Conservation (phyloP, 2,797 vertebrate genomes). For the Pseudotriccus pelzelni region DNA sequence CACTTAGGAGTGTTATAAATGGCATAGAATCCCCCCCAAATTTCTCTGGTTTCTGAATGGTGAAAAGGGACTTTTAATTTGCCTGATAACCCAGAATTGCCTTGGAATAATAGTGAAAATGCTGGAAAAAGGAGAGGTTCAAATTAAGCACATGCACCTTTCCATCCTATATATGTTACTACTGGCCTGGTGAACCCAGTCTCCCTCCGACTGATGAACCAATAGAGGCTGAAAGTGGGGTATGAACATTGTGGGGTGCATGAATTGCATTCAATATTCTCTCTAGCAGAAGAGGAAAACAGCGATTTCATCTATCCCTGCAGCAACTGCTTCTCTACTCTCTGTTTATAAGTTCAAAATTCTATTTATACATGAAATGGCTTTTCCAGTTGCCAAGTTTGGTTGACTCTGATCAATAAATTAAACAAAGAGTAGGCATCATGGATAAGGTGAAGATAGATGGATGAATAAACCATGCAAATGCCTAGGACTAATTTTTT, state of each 20-base stretch:
- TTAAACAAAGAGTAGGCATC: neutral
- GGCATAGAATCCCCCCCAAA: neutral
- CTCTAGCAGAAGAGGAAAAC: neutral
- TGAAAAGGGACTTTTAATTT: neutral
- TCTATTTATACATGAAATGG: neutral
- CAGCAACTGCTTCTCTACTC: neutral
- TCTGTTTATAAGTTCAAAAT: neutral
- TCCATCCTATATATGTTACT: neutral
- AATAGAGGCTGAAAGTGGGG: neutral
- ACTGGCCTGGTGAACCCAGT: neutral
- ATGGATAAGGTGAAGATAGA: neutral
- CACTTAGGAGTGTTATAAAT: neutral
- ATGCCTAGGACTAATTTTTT: neutral
- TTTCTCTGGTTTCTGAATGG: neutral
- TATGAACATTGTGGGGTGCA: neutral
- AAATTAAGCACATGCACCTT: neutral
- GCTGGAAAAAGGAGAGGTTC: neutral
- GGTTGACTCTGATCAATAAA: neutral
- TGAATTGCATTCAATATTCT: neutral
- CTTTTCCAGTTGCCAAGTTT: neutral
- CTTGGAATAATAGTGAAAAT: neutral
- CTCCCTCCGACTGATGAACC: neutral
- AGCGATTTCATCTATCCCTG: neutral
- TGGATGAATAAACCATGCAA: neutral
- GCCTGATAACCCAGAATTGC: neutral